Percentiles rank a stretch among this genome's conserved stretches.
These are phyloP conservation scores for Sialis lutaria DNA, from an alignment of 2,888 invertebrate genomes.

Conservation along the genomic window DNA sequence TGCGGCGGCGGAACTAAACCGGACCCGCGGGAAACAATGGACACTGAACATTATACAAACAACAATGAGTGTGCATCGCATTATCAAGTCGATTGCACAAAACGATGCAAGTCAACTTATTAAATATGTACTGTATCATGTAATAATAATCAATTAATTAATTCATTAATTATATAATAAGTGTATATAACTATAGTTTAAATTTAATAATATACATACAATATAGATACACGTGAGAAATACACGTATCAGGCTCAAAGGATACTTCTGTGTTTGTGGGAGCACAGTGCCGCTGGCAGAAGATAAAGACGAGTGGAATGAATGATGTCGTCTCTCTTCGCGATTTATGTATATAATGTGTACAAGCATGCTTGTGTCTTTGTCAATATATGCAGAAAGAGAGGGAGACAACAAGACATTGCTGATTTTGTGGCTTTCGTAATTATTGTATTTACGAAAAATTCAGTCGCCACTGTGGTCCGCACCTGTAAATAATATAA, in stretches of 20 bases:
- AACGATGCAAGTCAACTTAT: not conserved
- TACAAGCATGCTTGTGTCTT: too few relatives aligned
- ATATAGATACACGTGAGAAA: constrained; percentile 38
- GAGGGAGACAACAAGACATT: too few relatives aligned
- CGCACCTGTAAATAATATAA: constrained; percentile 1
- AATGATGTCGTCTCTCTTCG: too few relatives aligned
- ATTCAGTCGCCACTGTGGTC: constrained; percentile 3
- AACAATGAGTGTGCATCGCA: not conserved
- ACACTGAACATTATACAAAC: not conserved
- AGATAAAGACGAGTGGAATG: too few relatives aligned
- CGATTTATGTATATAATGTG: too few relatives aligned
- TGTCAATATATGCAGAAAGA: too few relatives aligned
- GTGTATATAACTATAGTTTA: constrained; percentile 25
- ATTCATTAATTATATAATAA: constrained; percentile 22
- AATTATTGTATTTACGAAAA: not conserved
- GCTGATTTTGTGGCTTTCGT: too few relatives aligned
- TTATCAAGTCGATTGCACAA: not conserved
- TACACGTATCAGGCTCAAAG: constrained; percentile 10
- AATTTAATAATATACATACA: constrained; percentile 31
- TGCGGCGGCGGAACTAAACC: too few relatives aligned
- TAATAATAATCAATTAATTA: constrained; percentile 15
- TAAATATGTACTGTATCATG: not conserved
- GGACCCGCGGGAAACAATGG: not conserved
- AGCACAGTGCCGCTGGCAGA: not conserved
- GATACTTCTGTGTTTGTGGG: not conserved